A percentile compares a stretch with the other conserved stretches of the same genome.
These are phyloP conservation scores for Oryzias sinensis DNA, from an alignment of 2,797 vertebrate genomes.

Conservation along the genomic window DNA sequence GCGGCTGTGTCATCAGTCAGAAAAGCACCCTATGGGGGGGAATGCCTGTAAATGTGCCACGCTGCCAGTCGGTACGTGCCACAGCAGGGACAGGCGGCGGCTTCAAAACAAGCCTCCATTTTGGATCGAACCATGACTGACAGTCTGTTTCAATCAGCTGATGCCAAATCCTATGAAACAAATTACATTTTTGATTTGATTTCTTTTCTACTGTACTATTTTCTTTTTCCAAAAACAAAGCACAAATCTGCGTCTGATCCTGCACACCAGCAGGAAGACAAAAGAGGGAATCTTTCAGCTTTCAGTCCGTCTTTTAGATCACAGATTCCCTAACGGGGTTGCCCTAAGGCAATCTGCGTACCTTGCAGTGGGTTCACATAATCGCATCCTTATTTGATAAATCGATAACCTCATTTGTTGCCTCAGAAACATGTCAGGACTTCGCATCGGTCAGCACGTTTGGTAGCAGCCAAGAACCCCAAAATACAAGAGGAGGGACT, in stretches of 20 bases:
- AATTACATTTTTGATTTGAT: conserved; percentile 7
- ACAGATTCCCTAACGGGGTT: too few relatives aligned
- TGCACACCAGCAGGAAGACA: not conserved
- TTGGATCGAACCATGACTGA: conserved; percentile 32
- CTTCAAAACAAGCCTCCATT: conserved; percentile 55
- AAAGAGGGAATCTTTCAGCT: too few relatives aligned
- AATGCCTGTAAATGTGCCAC: conserved; percentile 71
- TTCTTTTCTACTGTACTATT: not conserved
- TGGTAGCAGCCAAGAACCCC: too few relatives aligned
- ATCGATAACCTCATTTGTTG: too few relatives aligned
- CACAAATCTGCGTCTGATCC: conserved; percentile 5
- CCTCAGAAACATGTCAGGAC: too few relatives aligned
- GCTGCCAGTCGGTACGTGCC: conserved; percentile 56
- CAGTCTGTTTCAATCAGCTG: conserved; percentile 19
- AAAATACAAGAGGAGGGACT: too few relatives aligned
- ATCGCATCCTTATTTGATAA: too few relatives aligned
- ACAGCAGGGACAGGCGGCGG: conserved; percentile 33
- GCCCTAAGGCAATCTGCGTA: too few relatives aligned
- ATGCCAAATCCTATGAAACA: conserved; percentile 15
- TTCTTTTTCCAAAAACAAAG: conserved; percentile 1
- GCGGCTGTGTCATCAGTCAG: conserved; percentile 73
- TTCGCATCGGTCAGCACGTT: too few relatives aligned
- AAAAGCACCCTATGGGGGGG: conserved; percentile 69
- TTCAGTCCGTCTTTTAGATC: too few relatives aligned
- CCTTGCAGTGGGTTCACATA: too few relatives aligned